A percentile compares a stretch with the other conserved stretches of the same genome.
phyloP scores from a whole-genome alignment of 2,888 invertebrate genomes.

The Acheta domesticus region DNA sequence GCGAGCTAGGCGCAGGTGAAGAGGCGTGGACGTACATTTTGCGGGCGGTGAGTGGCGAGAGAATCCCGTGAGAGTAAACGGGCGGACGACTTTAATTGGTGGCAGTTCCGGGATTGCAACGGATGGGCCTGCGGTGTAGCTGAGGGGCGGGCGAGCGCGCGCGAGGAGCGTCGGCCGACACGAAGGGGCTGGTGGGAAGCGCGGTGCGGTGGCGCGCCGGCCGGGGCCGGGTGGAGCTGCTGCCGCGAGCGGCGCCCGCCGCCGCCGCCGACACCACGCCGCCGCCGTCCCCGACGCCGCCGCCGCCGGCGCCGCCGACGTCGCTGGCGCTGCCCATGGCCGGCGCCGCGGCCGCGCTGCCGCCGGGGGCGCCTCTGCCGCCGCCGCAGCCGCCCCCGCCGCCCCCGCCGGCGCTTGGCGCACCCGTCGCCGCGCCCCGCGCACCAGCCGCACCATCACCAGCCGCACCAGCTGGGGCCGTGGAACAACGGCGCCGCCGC shows the following conservation, averaged over 20 bases:
- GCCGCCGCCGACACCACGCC: not conserved
- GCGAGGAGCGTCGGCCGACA: not conserved
- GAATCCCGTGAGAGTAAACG: no score
- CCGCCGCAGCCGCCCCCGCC: not conserved
- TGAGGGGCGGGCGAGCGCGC: no score
- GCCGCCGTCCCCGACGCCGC: not conserved
- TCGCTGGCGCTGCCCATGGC: not conserved
- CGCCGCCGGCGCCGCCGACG: not conserved
- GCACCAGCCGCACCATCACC: no score
- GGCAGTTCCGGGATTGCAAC: no score
- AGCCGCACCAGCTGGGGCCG: not conserved
- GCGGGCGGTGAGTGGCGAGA: no score
- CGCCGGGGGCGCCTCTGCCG: not conserved
- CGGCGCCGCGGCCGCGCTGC: not conserved
- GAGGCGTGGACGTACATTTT: no score
- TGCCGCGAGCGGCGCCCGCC: not conserved
- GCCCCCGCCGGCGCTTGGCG: not conserved
- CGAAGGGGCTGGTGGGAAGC: not conserved
- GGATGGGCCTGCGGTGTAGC: no score
- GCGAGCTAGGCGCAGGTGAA: no score
- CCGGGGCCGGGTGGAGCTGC: constrained; percentile 1
- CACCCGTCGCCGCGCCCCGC: not conserved
- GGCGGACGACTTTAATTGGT: no score
- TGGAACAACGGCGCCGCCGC: constrained; percentile 3
- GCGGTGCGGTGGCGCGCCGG: constrained; percentile 9